A percentile compares a stretch with the other conserved stretches of the same genome.
phyloP scores from a whole-genome alignment of 2,888 invertebrate species.

The Meghimatium bilineatum region DNA sequence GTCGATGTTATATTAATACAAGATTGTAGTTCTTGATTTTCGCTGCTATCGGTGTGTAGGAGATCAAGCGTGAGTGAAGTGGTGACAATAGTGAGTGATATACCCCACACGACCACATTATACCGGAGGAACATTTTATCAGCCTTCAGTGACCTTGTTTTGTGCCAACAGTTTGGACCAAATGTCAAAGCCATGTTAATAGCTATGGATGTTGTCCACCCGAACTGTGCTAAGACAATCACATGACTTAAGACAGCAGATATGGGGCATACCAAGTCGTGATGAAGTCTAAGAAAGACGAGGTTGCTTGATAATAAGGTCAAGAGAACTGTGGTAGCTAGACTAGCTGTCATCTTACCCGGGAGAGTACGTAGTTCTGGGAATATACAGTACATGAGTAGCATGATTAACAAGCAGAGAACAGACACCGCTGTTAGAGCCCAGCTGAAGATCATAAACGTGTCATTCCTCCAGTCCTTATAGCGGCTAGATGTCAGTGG shows the following conservation, averaged over 20 bases:
- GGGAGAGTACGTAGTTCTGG: constrained; percentile 28
- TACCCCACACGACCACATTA: constrained; percentile 31
- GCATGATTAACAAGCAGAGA: background rate
- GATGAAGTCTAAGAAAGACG: background rate
- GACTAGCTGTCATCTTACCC: constrained; percentile 25
- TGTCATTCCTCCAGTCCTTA: fast-evolving
- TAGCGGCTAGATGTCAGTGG: background rate
- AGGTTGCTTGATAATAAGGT: constrained; percentile 2
- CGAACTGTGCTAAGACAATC: constrained; percentile 45
- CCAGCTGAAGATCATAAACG: background rate
- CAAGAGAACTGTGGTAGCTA: constrained; percentile 2
- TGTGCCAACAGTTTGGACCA: background rate
- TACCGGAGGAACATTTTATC: constrained; percentile 9
- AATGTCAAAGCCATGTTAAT: constrained; percentile 53
- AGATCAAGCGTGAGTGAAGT: constrained; percentile 23
- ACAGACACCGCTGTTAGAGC: background rate
- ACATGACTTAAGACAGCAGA: constrained; percentile 44
- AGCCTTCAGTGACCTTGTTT: background rate
- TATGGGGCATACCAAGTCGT: constrained; percentile 40
- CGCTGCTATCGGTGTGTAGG: background rate
- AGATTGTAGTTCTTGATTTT: too few relatives aligned
- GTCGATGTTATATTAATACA: background rate
- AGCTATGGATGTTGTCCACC: constrained; percentile 53
- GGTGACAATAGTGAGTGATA: background rate
- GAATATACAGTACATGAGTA: constrained; percentile 15